A percentile compares a stretch with the other conserved stretches of the same genome.
phyloP scores from a whole-genome alignment of 2,797 vertebrate genomes.

The Carapus acus region DNA sequence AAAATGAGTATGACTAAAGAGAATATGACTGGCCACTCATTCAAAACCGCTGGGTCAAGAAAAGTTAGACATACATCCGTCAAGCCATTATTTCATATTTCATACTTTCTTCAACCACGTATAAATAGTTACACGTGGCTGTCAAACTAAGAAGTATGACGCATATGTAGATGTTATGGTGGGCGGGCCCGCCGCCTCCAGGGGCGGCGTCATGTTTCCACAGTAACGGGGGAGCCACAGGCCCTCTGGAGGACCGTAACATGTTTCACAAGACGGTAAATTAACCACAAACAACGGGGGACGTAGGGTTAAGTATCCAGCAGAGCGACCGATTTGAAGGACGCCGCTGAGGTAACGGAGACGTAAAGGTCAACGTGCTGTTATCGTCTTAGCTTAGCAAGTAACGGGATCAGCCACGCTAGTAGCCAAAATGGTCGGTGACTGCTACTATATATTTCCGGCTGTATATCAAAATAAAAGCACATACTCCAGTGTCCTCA shows the following conservation, averaged over 20 bases:
- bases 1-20: no score
- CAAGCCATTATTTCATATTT: no score
- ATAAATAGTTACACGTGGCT: no score
- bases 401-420: slow-evolving; percentile 9
- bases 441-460: accelerated
- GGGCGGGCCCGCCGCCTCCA: slow-evolving; percentile 24
- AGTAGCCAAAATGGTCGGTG: accelerated
- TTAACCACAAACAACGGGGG: slow-evolving; percentile 10
- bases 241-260: slow-evolving; percentile 1
- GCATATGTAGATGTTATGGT: no score
- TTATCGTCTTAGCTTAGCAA: neutral
- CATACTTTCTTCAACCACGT: no score
- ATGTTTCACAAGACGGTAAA: neutral
- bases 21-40: no score
- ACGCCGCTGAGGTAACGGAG: slow-evolving; percentile 32
- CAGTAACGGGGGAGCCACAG: slow-evolving; percentile 50
- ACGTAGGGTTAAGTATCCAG: neutral
- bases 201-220: slow-evolving; percentile 37
- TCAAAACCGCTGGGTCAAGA: no score
- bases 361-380: neutral
- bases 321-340: slow-evolving; percentile 1
- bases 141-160: no score
- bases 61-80: no score
- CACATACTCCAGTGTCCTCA: accelerated
- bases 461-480: slow-evolving; percentile 41